Conservation (phyloP, 2,113 vertebrate species). For the Burhinus bistriatus region DNA sequence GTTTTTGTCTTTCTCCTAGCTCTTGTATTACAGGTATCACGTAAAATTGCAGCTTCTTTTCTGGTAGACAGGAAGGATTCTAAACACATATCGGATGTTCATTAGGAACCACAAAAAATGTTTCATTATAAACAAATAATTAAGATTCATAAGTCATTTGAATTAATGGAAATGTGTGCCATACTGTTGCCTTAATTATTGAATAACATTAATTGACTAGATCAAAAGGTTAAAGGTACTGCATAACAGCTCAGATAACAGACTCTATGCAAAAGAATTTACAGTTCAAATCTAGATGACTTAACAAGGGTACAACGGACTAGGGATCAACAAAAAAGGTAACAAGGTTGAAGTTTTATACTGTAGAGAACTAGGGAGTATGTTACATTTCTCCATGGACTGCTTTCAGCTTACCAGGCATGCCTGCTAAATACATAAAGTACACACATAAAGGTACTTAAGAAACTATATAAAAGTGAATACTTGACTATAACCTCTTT, state of each 20-base stretch:
- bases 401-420: neutral
- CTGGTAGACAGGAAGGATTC: neutral
- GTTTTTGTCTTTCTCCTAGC: conserved; percentile 38
- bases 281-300: neutral
- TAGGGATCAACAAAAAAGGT: neutral
- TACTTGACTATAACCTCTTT: neutral
- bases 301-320: neutral
- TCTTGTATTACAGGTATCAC: neutral
- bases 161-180: neutral
- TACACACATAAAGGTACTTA: neutral
- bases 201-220: neutral
- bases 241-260: neutral
- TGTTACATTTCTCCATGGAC: neutral
- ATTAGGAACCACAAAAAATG: neutral
- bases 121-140: neutral
- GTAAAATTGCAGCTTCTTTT: neutral
- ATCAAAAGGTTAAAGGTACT: neutral
- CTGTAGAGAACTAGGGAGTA: neutral
- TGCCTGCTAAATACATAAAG: neutral
- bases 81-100: neutral
- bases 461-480: neutral
- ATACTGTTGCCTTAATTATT: neutral
- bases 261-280: neutral
- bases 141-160: neutral
- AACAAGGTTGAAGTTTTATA: neutral